Conservation (phyloP, 2,113 vertebrate species). For the Thryonomys swinderianus region DNA sequence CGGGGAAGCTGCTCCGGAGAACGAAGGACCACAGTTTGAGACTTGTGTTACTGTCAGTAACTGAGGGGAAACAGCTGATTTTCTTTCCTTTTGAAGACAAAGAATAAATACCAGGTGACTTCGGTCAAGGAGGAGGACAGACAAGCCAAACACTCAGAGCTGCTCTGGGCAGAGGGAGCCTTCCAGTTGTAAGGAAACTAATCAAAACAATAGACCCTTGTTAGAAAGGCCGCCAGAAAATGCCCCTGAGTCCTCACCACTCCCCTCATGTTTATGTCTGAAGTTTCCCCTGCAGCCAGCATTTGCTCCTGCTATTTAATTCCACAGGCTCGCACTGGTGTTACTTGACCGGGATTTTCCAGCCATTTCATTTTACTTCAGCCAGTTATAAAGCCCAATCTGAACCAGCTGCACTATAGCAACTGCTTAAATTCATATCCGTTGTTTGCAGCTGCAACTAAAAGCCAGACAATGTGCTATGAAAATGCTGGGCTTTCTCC, state of each 20-base stretch:
- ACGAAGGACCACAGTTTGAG: background rate
- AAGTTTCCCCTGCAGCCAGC: slow-evolving; percentile 42
- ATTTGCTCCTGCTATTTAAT: slow-evolving; percentile 72
- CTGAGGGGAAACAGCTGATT: slow-evolving; percentile 36
- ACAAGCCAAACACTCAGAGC: slow-evolving; percentile 6
- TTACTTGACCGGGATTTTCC: slow-evolving; percentile 80
- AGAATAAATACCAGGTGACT: slow-evolving; percentile 56
- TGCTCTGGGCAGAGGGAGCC: background rate
- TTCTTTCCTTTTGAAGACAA: background rate
- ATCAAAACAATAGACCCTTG: slow-evolving; percentile 71
- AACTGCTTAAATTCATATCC: slow-evolving; percentile 71
- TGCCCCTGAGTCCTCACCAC: slow-evolving; percentile 1
- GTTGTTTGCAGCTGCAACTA: slow-evolving; percentile 63
- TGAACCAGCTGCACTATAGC: slow-evolving; percentile 65
- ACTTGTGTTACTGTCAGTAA: slow-evolving; percentile 3
- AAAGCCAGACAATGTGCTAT: slow-evolving; percentile 66
- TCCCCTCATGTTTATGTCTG: slow-evolving; percentile 43
- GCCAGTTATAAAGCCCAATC: slow-evolving; percentile 75
- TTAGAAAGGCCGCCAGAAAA: slow-evolving; percentile 58
- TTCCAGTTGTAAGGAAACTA: slow-evolving; percentile 35
- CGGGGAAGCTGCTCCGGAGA: background rate
- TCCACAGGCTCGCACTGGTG: slow-evolving; percentile 68
- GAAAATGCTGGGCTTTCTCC: slow-evolving; percentile 61
- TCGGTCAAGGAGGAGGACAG: slow-evolving; percentile 45
- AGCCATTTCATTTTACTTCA: slow-evolving; percentile 71